Evolutionary conservation across 2,888 invertebrate genomes (phyloP).

Genomic region (Euplexia lucipara): DNA sequence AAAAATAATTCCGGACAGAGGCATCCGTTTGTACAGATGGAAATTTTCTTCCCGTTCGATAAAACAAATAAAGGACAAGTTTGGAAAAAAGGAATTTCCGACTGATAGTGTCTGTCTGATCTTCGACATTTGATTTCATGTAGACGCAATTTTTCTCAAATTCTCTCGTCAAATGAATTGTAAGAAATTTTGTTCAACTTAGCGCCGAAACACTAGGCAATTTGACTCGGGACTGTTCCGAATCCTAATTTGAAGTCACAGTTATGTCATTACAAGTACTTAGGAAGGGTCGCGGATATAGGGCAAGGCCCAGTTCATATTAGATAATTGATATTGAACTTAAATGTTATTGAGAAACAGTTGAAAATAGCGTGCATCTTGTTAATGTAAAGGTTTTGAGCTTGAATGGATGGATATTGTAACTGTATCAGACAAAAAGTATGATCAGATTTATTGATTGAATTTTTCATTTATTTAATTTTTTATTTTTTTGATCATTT

Average conservation of each 20-base stretch:
- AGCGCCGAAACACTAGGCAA: conserved; percentile 12
- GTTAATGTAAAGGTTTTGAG: no score
- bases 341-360: no score
- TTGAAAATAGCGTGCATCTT: no score
- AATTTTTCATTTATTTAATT: no score
- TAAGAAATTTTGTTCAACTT: conserved; percentile 42
- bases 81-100: conserved; percentile 57
- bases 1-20: conserved; percentile 57
- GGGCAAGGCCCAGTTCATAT: no score
- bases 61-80: conserved; percentile 65
- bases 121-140: conserved; percentile 51
- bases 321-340: no score
- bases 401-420: no score
- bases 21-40: conserved; percentile 57
- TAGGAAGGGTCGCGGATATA: no score
- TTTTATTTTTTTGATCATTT: no score
- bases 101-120: conserved; percentile 56
- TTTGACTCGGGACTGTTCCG: not conserved
- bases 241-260: conserved; percentile 9
- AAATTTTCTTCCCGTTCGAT: conserved; percentile 54
- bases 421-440: no score
- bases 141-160: conserved; percentile 49
- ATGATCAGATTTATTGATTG: no score
- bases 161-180: conserved; percentile 34
- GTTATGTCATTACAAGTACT: not conserved